Evolutionary conservation across 2,888 invertebrate species (phyloP), one percentile per base, ranked within the genome.

Genomic region (Podotricha telesiphe): DNA sequence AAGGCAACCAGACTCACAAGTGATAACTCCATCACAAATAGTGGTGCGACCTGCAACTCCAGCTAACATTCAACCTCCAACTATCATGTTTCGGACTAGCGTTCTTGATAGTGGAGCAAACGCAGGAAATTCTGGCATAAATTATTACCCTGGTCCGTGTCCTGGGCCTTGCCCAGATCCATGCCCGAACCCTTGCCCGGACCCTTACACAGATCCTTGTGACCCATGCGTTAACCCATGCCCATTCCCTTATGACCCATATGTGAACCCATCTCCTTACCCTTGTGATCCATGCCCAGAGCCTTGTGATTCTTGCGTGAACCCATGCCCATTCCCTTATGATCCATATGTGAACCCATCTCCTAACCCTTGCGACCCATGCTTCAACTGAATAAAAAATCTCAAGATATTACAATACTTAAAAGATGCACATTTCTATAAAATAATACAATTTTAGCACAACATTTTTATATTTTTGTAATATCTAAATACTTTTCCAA

Each of bases 21-120:
- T 77, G 0, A 78, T 83, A 7, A 76, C 68, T 1, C 80, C 80
- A 0, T 78, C 79, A 0, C 78, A 80, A 13, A 85, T 90, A 0
- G 74, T 81, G 0, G 82, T 89, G 0, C 77, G 82, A 19, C 84
- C 80, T 2, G 85, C 86, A 0, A 68, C 77, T 2, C 82, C 78
- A 0, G 74, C 79, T 0, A 71, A 77, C 0, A 70, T 89, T 0
- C 86, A 86, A 47, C 77, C 82, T 0, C 85, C 89, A 0, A 78
- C 81, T 0, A 80, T 87, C 1, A 76, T 73, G 3, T 77, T 86
- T 2, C 70, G 72, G 6, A 73, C 77, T 0, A 71, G 74, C 0
- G 20, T 66, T 2, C 68, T 75, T 8, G 42, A 17, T 17, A 50
- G 45, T 19, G 45, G 51, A 55, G 48, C 55, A 34, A 45, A 65